Evolutionary conservation across 2,888 invertebrate genomes (phyloP).

Genomic region (Litoditis marina): DNA sequence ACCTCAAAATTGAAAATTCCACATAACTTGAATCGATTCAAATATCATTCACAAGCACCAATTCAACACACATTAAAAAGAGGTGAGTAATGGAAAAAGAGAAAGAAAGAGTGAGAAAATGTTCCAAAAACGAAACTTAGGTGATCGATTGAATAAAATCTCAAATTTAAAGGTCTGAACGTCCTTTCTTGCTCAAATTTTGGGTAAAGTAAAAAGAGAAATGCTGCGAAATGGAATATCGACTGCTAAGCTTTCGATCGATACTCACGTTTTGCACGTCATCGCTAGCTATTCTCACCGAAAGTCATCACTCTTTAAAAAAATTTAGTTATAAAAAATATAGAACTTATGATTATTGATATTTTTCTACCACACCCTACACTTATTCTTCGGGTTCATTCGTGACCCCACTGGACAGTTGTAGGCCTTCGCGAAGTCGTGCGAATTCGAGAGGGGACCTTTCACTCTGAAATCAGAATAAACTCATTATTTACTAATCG

Average conservation of each 20-base stretch:
- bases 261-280: too few species aligned
- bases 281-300: too few species aligned
- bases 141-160: background rate
- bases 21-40: too few species aligned
- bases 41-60: too few species aligned
- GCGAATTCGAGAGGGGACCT: slow-evolving; percentile 87
- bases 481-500: too few species aligned
- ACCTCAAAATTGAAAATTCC: too few species aligned
- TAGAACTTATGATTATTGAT: background rate
- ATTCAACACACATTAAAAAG: too few species aligned
- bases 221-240: too few species aligned
- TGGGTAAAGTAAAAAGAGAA: too few species aligned
- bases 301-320: too few species aligned
- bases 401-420: slow-evolving; percentile 78
- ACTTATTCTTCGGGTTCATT: slow-evolving; percentile 77
- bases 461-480: slow-evolving; percentile 75
- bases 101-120: slow-evolving; percentile 10
- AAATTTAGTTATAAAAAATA: background rate
- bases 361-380: slow-evolving; percentile 55
- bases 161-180: background rate
- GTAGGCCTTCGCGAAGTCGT: slow-evolving; percentile 81
- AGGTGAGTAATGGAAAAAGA: slow-evolving; percentile 8
- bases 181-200: too few species aligned
- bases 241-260: too few species aligned
- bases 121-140: background rate